Evolutionary conservation across 1,140 invertebrate species (phyloP).

Genomic region (Choristoneura fumiferana): DNA sequence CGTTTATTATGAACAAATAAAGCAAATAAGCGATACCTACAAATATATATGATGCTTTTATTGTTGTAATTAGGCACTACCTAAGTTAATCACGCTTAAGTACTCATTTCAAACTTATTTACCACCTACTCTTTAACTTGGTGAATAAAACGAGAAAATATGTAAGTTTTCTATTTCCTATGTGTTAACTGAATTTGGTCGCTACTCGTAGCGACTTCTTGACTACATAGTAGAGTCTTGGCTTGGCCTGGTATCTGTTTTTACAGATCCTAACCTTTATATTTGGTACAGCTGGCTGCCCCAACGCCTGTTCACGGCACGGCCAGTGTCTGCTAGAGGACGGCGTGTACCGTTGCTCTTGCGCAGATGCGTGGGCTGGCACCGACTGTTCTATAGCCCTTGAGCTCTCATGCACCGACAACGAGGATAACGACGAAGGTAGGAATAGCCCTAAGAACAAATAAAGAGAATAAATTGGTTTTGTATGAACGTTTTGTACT

Average conservation of each 20-base stretch:
- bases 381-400: slow-evolving; percentile 92
- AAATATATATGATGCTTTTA: too few species aligned
- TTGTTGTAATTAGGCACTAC: too few species aligned
- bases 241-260: background rate
- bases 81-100: too few species aligned
- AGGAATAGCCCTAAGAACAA: slow-evolving; percentile 30
- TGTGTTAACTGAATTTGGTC: too few species aligned
- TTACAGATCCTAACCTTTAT: slow-evolving; percentile 17
- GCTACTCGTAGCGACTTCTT: too few species aligned
- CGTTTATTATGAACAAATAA: too few species aligned
- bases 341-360: slow-evolving; percentile 94
- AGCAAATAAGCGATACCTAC: too few species aligned
- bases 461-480: background rate
- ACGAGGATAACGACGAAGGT: slow-evolving; percentile 98
- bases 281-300: slow-evolving; percentile 91
- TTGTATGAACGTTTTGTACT: background rate
- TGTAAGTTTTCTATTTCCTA: too few species aligned
- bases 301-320: slow-evolving; percentile 94
- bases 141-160: too few species aligned
- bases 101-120: too few species aligned
- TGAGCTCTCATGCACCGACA: slow-evolving; percentile 96
- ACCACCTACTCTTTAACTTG: too few species aligned
- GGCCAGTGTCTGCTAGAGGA: slow-evolving; percentile 92
- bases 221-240: too few species aligned
- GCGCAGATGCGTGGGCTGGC: slow-evolving; percentile 94